phyloP scores from a whole-genome alignment of 37 sponge, comb jelly and placozoan species.

The Petrosia ficiformis region DNA sequence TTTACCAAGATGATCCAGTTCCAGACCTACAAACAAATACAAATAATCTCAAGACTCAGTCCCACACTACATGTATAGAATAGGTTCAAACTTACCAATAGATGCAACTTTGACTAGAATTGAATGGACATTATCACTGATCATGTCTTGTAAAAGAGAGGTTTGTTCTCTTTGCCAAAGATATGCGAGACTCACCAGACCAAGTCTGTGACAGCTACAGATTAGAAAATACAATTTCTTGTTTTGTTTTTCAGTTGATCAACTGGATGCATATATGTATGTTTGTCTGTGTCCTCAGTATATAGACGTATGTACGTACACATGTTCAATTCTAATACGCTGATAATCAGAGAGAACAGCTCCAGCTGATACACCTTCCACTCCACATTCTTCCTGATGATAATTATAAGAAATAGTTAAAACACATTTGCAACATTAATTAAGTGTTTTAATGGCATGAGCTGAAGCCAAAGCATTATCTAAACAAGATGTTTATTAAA shows the following conservation, averaged over 20 bases:
- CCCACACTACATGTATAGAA: not conserved
- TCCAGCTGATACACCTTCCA: slow-evolving; percentile 89
- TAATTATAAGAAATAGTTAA: not conserved
- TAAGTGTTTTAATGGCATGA: not conserved
- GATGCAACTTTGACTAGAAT: slow-evolving; percentile 90
- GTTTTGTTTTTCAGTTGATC: too few species aligned
- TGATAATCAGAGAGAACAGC: slow-evolving; percentile 97
- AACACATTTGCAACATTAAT: not conserved
- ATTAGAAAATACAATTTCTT: not conserved
- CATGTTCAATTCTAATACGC: slow-evolving; percentile 90
- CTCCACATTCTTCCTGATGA: slow-evolving; percentile 30
- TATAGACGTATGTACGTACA: slow-evolving; percentile 67
- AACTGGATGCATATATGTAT: too few species aligned
- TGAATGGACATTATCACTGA: slow-evolving; percentile 64
- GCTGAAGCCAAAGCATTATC: not conserved
- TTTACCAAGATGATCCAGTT: slow-evolving; percentile 68
- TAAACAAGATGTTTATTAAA: not conserved
- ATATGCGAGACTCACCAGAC: slow-evolving; percentile 81
- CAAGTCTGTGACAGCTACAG: slow-evolving; percentile 83
- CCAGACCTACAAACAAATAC: slow-evolving; percentile 50
- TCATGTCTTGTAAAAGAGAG: slow-evolving; percentile 87
- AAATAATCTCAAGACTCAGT: too few species aligned
- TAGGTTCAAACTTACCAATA: slow-evolving; percentile 68
- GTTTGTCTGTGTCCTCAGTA: not conserved
- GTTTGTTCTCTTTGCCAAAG: slow-evolving; percentile 91